Base-by-base conservation (phyloP, 2,888 invertebrate genomes). In the Chouioia cunea region DNA sequence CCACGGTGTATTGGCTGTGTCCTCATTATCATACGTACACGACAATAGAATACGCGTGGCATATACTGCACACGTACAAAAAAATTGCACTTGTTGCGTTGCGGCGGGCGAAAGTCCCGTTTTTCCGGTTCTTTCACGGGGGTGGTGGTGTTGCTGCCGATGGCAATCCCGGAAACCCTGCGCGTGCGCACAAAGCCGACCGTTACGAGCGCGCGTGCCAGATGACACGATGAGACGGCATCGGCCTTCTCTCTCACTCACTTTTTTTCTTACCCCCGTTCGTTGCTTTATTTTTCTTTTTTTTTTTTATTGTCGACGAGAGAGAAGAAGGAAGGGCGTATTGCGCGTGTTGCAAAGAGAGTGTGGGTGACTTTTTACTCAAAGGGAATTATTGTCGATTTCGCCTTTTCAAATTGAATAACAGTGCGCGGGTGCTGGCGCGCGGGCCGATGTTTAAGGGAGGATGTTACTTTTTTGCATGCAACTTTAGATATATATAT, bases 171-270 rank as follows among this genome's bases (percentile, higher is more conserved):
- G 66, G 58, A 71, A 66, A 63, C 59, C 27, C 22, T 50, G 46
- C 63, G 50, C 52, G 44, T 27, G 36, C 59, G 44, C 23, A 56
- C 20, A 47, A 10, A 27, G 44, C 44, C 54, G 67, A 67, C 63
- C 64, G 63, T 71, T 66, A 71, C 54, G 43, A 46, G 56, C 48
- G 53, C 64, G 64, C 20, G 27, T 73, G 73, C 73, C 73, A 73
- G 73, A 73, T 73, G 73, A 73, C 73, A 73, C 73, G 73, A 73
- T 71, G 73, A 73, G 73, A 62, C 67, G 27, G 69, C 62, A 36
- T 36, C 36, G 36, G 36, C 36, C 36, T 36, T 36, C 69, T 47
- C 68, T 57, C 68, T 65, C 59, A 46, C n/a, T n/a, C n/a, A n/a
- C n/a, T 64, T 62, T 59, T 67, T 66, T 46, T 52, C 48, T 23